phyloP scores from a whole-genome alignment of 2,888 invertebrate genomes.

The Calephelis perditalis region DNA sequence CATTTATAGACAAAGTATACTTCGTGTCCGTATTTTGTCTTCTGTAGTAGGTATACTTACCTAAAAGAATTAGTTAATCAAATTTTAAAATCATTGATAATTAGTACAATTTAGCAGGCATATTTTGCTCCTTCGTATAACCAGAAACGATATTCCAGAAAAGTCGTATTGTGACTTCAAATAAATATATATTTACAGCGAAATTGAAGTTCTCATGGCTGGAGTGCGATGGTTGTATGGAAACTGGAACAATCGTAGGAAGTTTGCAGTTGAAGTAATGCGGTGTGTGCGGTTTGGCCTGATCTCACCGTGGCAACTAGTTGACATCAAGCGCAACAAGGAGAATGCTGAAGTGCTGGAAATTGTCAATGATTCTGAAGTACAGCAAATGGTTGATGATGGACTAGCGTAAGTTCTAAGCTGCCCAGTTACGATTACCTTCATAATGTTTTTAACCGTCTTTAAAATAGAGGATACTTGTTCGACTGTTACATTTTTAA shows the following conservation, averaged over 20 bases:
- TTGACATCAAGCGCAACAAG: constrained; percentile 86
- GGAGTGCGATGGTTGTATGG: constrained; percentile 88
- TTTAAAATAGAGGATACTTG: too few species aligned
- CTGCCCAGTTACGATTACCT: too few species aligned
- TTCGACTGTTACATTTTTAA: too few species aligned
- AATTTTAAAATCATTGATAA: too few species aligned
- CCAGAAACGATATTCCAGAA: not conserved
- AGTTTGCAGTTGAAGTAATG: constrained; percentile 79
- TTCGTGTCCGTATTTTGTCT: too few species aligned
- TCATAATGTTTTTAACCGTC: too few species aligned
- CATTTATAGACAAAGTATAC: too few species aligned
- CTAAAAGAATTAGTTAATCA: too few species aligned
- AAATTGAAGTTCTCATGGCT: constrained; percentile 88
- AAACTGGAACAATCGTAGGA: constrained; percentile 81
- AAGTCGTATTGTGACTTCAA: not conserved
- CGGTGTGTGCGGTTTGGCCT: constrained; percentile 87
- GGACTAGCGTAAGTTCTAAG: constrained; percentile 82
- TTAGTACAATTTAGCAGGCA: too few species aligned
- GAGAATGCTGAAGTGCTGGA: constrained; percentile 85
- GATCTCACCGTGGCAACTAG: constrained; percentile 88
- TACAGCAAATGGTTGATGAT: constrained; percentile 88
- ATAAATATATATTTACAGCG: constrained; percentile 43
- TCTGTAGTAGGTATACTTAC: too few species aligned
- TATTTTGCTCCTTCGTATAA: not conserved
- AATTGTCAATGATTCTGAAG: constrained; percentile 81